Evolutionary conservation across 1,140 invertebrate genomes (phyloP).

Genomic region (Tenebrio molitor): DNA sequence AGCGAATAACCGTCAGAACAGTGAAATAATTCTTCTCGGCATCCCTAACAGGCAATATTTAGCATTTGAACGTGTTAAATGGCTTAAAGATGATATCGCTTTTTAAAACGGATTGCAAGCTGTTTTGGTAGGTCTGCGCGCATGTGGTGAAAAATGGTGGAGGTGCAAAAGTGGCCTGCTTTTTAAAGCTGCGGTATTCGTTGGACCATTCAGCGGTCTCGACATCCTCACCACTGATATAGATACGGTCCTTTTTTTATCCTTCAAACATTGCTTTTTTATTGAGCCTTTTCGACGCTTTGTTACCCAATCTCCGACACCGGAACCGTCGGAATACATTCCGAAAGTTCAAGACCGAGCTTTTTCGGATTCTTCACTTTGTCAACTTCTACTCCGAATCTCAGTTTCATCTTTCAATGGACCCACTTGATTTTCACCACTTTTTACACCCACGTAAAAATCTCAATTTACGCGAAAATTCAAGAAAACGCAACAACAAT

Average conservation of each 20-base stretch:
- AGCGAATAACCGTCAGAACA: constrained; percentile 35
- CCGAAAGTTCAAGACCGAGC: background rate
- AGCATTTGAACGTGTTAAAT: constrained; percentile 57
- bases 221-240: constrained; percentile 54
- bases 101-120: constrained; percentile 59
- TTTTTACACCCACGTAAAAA: no score
- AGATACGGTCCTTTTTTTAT: constrained; percentile 52
- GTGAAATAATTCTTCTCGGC: constrained; percentile 38
- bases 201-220: constrained; percentile 52
- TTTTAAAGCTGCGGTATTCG: constrained; percentile 62
- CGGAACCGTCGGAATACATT: background rate
- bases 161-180: constrained; percentile 58
- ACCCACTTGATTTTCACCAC: no score
- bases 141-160: constrained; percentile 60
- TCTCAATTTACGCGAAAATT: no score
- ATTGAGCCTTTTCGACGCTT: constrained; percentile 45
- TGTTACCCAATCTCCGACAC: constrained; percentile 38
- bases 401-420: no score
- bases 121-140: constrained; percentile 50
- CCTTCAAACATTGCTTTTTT: constrained; percentile 45
- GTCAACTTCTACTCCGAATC: no score
- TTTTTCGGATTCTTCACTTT: no score
- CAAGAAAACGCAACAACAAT: no score
- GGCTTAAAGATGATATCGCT: constrained; percentile 62
- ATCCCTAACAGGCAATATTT: constrained; percentile 43